Evolutionary conservation across 2,113 vertebrate genomes (phyloP).

Genomic region (Lampris incognitus): DNA sequence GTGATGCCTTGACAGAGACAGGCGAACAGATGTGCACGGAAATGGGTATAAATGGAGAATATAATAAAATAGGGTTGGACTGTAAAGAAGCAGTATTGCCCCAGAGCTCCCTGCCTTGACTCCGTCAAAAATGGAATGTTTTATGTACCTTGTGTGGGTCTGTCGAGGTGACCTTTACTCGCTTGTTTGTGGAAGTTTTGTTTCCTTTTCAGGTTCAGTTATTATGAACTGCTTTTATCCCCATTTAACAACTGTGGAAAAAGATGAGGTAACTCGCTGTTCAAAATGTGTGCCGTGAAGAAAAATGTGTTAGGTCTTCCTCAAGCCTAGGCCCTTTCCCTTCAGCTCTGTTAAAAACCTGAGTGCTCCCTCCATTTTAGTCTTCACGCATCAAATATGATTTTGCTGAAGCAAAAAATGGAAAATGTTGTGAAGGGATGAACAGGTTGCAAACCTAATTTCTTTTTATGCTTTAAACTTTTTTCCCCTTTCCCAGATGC

Average conservation of each 20-base stretch:
- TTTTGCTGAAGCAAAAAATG: slow-evolving; percentile 1
- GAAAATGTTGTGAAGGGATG: slow-evolving; percentile 12
- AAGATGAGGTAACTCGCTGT: not conserved
- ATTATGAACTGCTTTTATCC: slow-evolving; percentile 22
- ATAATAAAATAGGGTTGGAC: not conserved
- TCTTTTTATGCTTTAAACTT: not conserved
- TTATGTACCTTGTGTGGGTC: slow-evolving; percentile 1
- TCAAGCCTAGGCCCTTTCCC: not conserved
- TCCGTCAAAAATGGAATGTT: not conserved
- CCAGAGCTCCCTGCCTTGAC: not conserved
- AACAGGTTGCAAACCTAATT: slow-evolving; percentile 17
- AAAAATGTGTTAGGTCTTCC: not conserved
- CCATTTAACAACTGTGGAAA: not conserved
- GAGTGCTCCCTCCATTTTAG: slow-evolving; percentile 9
- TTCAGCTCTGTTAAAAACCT: not conserved
- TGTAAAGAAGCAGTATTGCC: slow-evolving; percentile 10
- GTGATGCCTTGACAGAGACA: slow-evolving; percentile 44
- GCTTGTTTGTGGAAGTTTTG: not conserved
- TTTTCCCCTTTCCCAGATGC: not conserved
- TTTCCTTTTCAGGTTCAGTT: slow-evolving; percentile 11
- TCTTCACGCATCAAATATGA: slow-evolving; percentile 39
- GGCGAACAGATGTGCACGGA: slow-evolving; percentile 10
- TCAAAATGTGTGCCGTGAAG: not conserved
- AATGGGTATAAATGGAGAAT: not conserved
- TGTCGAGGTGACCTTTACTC: slow-evolving; percentile 7